These are phyloP conservation scores for Rachycentron canadum DNA, from an alignment of 2,797 vertebrate genomes.

Conservation along the genomic window DNA sequence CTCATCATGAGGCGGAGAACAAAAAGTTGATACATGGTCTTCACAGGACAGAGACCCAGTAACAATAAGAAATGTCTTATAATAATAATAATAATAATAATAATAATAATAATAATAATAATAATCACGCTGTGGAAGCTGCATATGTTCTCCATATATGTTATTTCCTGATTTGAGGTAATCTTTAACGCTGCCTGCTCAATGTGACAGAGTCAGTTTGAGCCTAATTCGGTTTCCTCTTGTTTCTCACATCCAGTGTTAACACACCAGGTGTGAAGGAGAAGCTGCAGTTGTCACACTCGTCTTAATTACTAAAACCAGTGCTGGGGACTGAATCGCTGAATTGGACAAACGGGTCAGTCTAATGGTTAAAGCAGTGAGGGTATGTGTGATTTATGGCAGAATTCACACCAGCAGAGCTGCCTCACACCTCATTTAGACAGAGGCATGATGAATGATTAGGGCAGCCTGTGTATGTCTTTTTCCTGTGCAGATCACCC, in stretches of 20 bases:
- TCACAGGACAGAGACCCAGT: neutral
- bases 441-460: slow-evolving; percentile 73
- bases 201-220: slow-evolving; percentile 2
- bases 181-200: neutral
- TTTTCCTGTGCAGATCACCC: slow-evolving; percentile 61
- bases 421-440: slow-evolving; percentile 79
- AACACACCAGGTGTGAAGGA: slow-evolving; percentile 65
- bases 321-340: slow-evolving; percentile 48
- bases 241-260: slow-evolving; percentile 37
- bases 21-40: neutral
- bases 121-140: neutral
- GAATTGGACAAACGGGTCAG: slow-evolving; percentile 70
- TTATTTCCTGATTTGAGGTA: neutral
- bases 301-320: slow-evolving; percentile 64
- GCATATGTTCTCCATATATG: neutral
- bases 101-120: neutral
- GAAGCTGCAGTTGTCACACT: slow-evolving; percentile 70
- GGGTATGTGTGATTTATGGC: slow-evolving; percentile 78
- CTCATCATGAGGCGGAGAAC: neutral
- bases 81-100: neutral
- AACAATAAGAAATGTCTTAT: neutral
- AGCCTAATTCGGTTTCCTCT: neutral
- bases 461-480: slow-evolving; percentile 64
- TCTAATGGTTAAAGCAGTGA: slow-evolving; percentile 73
- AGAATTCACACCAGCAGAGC: slow-evolving; percentile 76